Evolutionary conservation across 2,797 vertebrate species (phyloP).

Genomic region (Lutra lutra): DNA sequence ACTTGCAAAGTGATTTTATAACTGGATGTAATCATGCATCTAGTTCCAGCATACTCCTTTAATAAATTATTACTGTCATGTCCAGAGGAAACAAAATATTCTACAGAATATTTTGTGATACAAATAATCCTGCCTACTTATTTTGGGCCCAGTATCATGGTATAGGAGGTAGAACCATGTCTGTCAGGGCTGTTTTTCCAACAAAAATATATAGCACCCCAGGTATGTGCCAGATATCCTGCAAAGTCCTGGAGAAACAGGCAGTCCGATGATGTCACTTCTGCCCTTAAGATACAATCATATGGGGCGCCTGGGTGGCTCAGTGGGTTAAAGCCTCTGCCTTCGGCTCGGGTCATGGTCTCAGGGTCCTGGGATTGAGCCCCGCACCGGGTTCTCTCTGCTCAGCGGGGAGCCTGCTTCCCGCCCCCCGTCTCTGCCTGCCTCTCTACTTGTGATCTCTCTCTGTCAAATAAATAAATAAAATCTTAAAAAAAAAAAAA

Average conservation of each 20-base stretch:
- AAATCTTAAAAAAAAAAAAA: too few species aligned
- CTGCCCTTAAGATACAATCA: neutral
- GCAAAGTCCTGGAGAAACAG: neutral
- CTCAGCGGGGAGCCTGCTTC: too few species aligned
- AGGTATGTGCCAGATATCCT: neutral
- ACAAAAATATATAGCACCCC: neutral
- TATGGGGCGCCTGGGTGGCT: too few species aligned
- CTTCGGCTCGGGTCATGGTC: too few species aligned
- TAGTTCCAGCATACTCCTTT: neutral
- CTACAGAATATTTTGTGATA: neutral
- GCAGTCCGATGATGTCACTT: neutral
- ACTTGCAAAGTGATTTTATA: neutral
- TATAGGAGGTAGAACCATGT: neutral
- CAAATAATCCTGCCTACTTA: neutral
- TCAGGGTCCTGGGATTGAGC: too few species aligned
- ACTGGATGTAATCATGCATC: neutral
- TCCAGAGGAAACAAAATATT: conserved; percentile 1
- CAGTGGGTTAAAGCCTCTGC: too few species aligned
- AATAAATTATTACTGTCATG: neutral
- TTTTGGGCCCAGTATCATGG: neutral
- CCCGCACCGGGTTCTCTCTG: too few species aligned
- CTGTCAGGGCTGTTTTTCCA: neutral
- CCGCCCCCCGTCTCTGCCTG: too few species aligned
- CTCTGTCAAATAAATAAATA: too few species aligned
- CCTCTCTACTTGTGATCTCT: too few species aligned